A percentile compares a stretch with the other conserved stretches of the same genome.
Evolutionary conservation across 2,797 vertebrate species (phyloP).

Genomic region (Rachycentron canadum): DNA sequence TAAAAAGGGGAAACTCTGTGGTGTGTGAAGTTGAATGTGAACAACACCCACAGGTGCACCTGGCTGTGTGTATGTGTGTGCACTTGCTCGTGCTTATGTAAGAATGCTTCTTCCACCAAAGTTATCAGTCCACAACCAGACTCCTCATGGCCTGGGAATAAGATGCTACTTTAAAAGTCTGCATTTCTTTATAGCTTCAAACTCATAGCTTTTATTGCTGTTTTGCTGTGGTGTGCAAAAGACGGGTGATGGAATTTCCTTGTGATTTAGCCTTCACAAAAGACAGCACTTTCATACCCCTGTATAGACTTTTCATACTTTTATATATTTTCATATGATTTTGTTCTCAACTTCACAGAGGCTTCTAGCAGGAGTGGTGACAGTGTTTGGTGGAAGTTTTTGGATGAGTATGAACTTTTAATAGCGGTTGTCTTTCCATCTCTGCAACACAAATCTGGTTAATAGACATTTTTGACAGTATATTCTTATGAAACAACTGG

Average conservation of each 20-base stretch:
- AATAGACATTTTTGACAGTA: neutral
- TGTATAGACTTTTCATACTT: slow-evolving; percentile 48
- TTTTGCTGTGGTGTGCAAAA: slow-evolving; percentile 71
- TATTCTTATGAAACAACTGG: slow-evolving; percentile 30
- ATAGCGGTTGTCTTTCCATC: slow-evolving; percentile 37
- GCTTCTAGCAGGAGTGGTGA: slow-evolving; percentile 23
- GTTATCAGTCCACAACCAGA: slow-evolving; percentile 74
- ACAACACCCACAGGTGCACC: slow-evolving; percentile 51
- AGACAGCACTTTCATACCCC: slow-evolving; percentile 47
- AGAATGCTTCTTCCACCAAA: slow-evolving; percentile 47
- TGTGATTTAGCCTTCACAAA: slow-evolving; percentile 55
- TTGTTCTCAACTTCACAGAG: slow-evolving; percentile 49
- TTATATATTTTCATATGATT: slow-evolving; percentile 58
- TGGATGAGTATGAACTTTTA: slow-evolving; percentile 37
- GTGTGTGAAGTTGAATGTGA: slow-evolving; percentile 37
- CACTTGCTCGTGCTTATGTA: too few species aligned
- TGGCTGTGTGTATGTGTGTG: slow-evolving; percentile 18
- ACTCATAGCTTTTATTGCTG: slow-evolving; percentile 68
- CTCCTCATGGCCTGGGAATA: slow-evolving; percentile 68
- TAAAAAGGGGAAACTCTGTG: slow-evolving; percentile 51
- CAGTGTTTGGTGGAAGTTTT: slow-evolving; percentile 46
- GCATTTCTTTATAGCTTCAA: slow-evolving; percentile 68
- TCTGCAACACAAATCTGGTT: slow-evolving; percentile 18
- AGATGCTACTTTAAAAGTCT: slow-evolving; percentile 67
- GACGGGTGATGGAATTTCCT: slow-evolving; percentile 53